Evolutionary conservation across 2,797 vertebrate species (phyloP).

Genomic region (Varecia variegata): DNA sequence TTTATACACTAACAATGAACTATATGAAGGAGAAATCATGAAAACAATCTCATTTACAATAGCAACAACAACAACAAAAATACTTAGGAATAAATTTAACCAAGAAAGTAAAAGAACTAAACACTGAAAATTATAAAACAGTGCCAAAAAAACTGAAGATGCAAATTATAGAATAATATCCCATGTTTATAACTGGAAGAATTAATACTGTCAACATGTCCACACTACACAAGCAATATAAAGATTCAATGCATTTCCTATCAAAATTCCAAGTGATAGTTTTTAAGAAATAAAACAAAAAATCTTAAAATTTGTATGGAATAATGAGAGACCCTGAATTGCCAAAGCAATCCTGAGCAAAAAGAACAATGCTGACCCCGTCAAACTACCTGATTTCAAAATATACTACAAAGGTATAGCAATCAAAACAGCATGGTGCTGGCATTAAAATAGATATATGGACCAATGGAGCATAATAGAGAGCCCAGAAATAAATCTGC

Average conservation of each 20-base stretch:
- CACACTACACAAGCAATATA: background rate
- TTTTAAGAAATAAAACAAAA: background rate
- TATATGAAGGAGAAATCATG: background rate
- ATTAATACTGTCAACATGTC: background rate
- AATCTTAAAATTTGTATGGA: background rate
- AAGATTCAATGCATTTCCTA: background rate
- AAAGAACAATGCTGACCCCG: background rate
- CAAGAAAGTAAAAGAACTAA: background rate
- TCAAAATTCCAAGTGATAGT: background rate
- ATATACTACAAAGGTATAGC: background rate
- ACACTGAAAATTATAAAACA: background rate
- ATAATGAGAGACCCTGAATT: background rate
- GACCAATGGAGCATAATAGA: background rate
- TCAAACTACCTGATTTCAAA: background rate
- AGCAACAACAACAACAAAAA: background rate
- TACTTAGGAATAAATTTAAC: background rate
- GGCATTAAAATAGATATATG: background rate
- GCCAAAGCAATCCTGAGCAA: background rate
- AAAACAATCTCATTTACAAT: background rate
- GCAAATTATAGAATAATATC: background rate
- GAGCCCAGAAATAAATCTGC: background rate
- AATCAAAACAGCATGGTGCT: background rate
- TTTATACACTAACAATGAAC: background rate
- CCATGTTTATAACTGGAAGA: background rate
- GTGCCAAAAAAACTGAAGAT: background rate